phyloP scores from a whole-genome alignment of 2,797 vertebrate species.

The Argentina silus region DNA sequence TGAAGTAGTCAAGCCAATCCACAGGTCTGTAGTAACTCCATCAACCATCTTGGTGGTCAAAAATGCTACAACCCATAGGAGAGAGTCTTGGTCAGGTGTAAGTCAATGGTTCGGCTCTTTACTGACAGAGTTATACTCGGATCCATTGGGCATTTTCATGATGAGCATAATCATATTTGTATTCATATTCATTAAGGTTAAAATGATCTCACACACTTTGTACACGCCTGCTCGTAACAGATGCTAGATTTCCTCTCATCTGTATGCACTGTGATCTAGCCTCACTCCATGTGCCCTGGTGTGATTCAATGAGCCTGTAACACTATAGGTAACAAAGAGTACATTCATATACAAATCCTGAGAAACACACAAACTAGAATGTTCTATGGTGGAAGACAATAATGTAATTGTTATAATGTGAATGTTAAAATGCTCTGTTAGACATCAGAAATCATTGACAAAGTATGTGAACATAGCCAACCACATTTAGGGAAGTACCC shows the following conservation, averaged over 20 bases:
- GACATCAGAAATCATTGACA: neutral
- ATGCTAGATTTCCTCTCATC: slow-evolving; percentile 77
- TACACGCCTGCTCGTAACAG: slow-evolving; percentile 68
- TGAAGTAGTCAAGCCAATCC: slow-evolving; percentile 5
- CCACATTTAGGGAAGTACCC: neutral
- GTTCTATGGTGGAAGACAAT: neutral
- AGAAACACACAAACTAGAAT: neutral
- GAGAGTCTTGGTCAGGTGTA: neutral
- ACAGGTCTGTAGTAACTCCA: slow-evolving; percentile 53
- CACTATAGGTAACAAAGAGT: slow-evolving; percentile 66
- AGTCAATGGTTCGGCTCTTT: too few species aligned
- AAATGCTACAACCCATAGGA: slow-evolving; percentile 67
- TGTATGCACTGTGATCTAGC: slow-evolving; percentile 73
- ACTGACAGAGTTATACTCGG: too few species aligned
- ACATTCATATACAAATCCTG: slow-evolving; percentile 17
- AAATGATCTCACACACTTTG: slow-evolving; percentile 72
- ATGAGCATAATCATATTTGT: too few species aligned
- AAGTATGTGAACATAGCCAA: neutral
- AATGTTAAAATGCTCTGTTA: neutral
- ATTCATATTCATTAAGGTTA: neutral
- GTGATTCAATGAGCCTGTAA: slow-evolving; percentile 67
- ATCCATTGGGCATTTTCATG: too few species aligned
- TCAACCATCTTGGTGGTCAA: slow-evolving; percentile 72
- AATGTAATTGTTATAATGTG: too few species aligned
- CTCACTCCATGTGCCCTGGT: slow-evolving; percentile 72